phyloP scores from a whole-genome alignment of 2,113 vertebrate genomes.

The Engraulis encrasicolus region DNA sequence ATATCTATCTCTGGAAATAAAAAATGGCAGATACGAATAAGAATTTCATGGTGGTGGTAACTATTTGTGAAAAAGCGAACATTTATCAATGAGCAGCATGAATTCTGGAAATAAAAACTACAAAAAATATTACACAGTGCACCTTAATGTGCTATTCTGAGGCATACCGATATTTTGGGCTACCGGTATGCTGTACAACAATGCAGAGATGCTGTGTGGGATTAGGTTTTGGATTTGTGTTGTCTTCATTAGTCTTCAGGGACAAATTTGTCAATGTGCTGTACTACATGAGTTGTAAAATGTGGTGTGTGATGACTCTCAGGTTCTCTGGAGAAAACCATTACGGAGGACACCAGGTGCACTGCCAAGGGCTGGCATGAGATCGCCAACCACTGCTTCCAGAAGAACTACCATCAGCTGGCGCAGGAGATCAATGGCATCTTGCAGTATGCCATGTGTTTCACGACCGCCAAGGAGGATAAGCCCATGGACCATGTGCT shows the following conservation, averaged over 20 bases:
- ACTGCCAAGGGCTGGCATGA: slow-evolving; percentile 44
- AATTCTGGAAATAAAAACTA: no score
- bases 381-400: slow-evolving; percentile 43
- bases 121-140: no score
- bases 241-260: no score
- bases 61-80: no score
- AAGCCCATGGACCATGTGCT: slow-evolving; percentile 48
- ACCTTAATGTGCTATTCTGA: no score
- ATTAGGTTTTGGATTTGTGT: no score
- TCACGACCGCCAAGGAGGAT: slow-evolving; percentile 28
- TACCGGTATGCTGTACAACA: neutral
- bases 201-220: neutral
- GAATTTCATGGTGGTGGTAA: no score
- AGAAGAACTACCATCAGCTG: slow-evolving; percentile 28
- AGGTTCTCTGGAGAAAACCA: slow-evolving; percentile 43
- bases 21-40: no score
- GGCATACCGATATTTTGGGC: neutral
- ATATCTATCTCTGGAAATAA: no score
- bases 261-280: no score
- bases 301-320: neutral
- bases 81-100: no score
- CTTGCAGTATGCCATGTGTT: slow-evolving; percentile 36
- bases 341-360: slow-evolving; percentile 44
- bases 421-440: slow-evolving; percentile 48
- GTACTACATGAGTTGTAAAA: no score